Evolutionary conservation across 2,113 vertebrate species (phyloP).

Genomic region (Aptenodytes patagonicus): DNA sequence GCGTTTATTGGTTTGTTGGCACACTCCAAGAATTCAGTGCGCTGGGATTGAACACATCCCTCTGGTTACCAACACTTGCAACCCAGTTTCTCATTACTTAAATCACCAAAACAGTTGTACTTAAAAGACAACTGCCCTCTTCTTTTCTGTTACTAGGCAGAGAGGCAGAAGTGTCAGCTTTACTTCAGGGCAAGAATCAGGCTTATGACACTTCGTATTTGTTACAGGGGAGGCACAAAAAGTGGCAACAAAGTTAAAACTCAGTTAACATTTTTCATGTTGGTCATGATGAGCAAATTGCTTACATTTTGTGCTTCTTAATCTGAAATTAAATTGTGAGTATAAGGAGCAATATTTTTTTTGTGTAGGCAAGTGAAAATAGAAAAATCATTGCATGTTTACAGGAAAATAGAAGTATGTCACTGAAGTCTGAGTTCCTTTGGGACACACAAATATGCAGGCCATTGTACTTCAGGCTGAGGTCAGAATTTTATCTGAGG

Average conservation of each 20-base stretch:
- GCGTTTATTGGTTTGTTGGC: not conserved
- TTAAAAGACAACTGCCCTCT: not conserved
- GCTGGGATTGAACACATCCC: not conserved
- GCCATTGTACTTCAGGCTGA: not conserved
- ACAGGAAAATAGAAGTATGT: not conserved
- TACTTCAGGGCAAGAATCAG: not conserved
- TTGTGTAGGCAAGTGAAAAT: not conserved
- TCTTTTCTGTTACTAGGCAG: not conserved
- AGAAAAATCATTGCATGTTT: not conserved
- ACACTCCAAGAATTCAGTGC: not conserved
- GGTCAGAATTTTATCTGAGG: not conserved
- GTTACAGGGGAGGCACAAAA: not conserved
- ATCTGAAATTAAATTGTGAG: not conserved
- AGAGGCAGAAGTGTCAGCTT: not conserved
- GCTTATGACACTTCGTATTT: not conserved
- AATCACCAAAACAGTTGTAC: not conserved
- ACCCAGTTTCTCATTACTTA: not conserved
- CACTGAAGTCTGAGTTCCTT: not conserved
- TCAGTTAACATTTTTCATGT: not conserved
- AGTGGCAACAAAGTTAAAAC: not conserved
- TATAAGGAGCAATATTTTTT: not conserved
- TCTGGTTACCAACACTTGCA: not conserved
- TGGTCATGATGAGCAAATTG: not conserved
- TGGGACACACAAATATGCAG: not conserved
- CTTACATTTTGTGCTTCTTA: not conserved